These are phyloP conservation scores for Diorhabda carinulata DNA, from an alignment of 1,140 invertebrate genomes.

Conservation along the genomic window DNA sequence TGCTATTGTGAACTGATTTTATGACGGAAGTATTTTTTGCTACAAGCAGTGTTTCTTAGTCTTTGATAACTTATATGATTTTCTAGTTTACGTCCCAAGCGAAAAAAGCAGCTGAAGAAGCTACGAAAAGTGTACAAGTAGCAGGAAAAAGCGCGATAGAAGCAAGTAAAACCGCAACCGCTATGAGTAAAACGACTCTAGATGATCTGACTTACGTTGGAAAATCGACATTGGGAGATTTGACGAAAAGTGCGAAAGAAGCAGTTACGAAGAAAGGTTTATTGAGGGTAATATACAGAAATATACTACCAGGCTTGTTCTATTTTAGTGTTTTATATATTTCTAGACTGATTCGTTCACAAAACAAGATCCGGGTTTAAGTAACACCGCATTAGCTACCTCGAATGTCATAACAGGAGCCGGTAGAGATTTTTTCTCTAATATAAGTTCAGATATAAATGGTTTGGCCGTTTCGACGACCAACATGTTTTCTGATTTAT, in stretches of 20 bases:
- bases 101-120: slow-evolving; percentile 84
- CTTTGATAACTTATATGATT: not conserved
- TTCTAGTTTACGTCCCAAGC: slow-evolving; percentile 76
- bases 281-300: slow-evolving; percentile 59
- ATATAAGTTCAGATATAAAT: slow-evolving; percentile 84
- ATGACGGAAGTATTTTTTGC: too few relatives aligned
- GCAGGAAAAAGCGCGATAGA: slow-evolving; percentile 79
- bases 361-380: slow-evolving; percentile 42
- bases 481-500: slow-evolving; percentile 87
- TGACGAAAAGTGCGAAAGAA: slow-evolving; percentile 89
- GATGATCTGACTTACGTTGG: slow-evolving; percentile 84
- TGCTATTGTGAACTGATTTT: too few relatives aligned
- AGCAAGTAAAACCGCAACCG: slow-evolving; percentile 81
- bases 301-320: not conserved
- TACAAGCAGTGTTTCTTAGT: too few relatives aligned
- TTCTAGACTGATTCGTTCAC: slow-evolving; percentile 42
- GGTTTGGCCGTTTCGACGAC: slow-evolving; percentile 85
- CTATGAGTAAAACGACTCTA: slow-evolving; percentile 81
- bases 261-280: slow-evolving; percentile 80
- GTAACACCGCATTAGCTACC: slow-evolving; percentile 50
- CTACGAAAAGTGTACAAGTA: slow-evolving; percentile 74
- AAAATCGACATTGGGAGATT: slow-evolving; percentile 78
- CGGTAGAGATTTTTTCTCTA: slow-evolving; percentile 82
- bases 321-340: slow-evolving; percentile 9
- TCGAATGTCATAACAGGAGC: slow-evolving; percentile 50